phyloP scores from a whole-genome alignment of 2,797 vertebrate genomes.

The Acipenser ruthenus region DNA sequence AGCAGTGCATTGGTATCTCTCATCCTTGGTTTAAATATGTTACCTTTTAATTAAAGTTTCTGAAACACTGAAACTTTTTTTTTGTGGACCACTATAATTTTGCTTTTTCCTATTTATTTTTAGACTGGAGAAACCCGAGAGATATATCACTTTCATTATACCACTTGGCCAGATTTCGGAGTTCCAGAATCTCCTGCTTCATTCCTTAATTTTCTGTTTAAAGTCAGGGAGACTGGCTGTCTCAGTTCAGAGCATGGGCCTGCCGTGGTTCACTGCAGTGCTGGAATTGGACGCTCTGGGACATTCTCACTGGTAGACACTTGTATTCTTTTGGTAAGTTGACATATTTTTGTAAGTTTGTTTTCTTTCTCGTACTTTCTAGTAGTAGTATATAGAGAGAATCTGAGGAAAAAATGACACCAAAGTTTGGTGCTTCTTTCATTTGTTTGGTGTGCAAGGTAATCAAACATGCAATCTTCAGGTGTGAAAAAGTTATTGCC shows the following conservation, averaged over 20 bases:
- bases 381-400: too few species aligned
- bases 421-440: too few species aligned
- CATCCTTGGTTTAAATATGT: too few species aligned
- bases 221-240: slow-evolving; percentile 86
- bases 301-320: slow-evolving; percentile 92
- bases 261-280: slow-evolving; percentile 87
- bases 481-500: too few species aligned
- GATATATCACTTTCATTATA: slow-evolving; percentile 97
- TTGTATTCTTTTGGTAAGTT: slow-evolving; percentile 86
- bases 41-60: too few species aligned
- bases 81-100: background rate
- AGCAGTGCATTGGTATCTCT: too few species aligned
- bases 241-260: slow-evolving; percentile 75
- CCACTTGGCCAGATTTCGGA: slow-evolving; percentile 96
- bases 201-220: slow-evolving; percentile 93
- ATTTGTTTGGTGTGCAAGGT: too few species aligned
- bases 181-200: slow-evolving; percentile 93
- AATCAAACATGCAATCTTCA: too few species aligned
- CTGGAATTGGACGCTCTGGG: slow-evolving; percentile 89
- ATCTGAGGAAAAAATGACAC: too few species aligned
- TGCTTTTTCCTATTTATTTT: slow-evolving; percentile 24
- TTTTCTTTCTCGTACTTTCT: too few species aligned
- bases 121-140: slow-evolving; percentile 80
- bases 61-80: background rate
- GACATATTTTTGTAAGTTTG: too few species aligned